Percentiles rank a stretch among this genome's conserved stretches.
Conservation (phyloP, 2,888 invertebrate species). For the Harpalus rufipes region DNA sequence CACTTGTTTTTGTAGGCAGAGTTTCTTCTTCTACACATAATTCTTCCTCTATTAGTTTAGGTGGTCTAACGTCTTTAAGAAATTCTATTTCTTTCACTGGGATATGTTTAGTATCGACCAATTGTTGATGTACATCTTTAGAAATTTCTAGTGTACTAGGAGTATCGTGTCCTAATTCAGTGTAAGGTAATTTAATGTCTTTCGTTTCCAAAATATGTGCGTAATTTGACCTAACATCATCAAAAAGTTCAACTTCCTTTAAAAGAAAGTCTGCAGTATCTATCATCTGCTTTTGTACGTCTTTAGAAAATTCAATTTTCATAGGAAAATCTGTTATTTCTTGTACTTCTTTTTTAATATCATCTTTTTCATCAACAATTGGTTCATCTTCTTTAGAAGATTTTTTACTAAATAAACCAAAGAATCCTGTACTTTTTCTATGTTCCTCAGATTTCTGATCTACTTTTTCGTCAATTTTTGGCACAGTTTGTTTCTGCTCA, state of each 20-base stretch:
- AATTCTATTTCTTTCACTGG: slow-evolving; percentile 72
- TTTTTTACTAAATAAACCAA: slow-evolving; percentile 72
- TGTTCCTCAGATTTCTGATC: slow-evolving; percentile 68
- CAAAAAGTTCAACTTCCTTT: slow-evolving; percentile 72
- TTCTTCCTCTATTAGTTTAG: slow-evolving; percentile 59
- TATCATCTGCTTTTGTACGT: slow-evolving; percentile 71
- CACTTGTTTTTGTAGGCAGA: slow-evolving; percentile 7
- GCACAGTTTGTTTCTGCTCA: slow-evolving; percentile 31
- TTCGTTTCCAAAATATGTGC: slow-evolving; percentile 50
- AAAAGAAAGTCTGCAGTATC: slow-evolving; percentile 71
- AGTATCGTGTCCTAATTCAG: neutral
- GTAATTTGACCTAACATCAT: slow-evolving; percentile 71
- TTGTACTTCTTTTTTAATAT: slow-evolving; percentile 28
- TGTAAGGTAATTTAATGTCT: neutral
- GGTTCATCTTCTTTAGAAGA: slow-evolving; percentile 69
- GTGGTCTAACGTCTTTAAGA: slow-evolving; percentile 72
- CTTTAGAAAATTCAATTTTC: slow-evolving; percentile 68
- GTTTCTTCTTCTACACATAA: slow-evolving; percentile 40
- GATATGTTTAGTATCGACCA: slow-evolving; percentile 72
- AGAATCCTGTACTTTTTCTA: slow-evolving; percentile 69
- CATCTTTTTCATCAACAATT: slow-evolving; percentile 62
- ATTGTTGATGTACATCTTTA: slow-evolving; percentile 71
- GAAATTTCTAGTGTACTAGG: slow-evolving; percentile 62
- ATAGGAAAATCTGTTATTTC: neutral
- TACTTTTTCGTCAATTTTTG: slow-evolving; percentile 19